These are phyloP conservation scores for Marmota flaviventris DNA, from an alignment of 2,113 vertebrate species.

Conservation along the genomic window DNA sequence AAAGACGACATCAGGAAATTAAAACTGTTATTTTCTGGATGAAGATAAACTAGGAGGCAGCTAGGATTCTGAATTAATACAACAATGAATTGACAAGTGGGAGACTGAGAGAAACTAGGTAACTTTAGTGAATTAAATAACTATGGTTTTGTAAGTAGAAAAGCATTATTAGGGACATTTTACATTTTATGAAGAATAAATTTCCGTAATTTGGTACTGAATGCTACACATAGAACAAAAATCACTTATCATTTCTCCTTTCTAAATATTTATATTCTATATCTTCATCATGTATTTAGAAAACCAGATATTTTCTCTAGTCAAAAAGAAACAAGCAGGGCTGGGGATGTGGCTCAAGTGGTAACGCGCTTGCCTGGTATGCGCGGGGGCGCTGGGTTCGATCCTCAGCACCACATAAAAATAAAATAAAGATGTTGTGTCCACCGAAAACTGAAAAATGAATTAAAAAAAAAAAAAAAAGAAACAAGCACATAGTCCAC, in stretches of 20 bases:
- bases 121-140: not conserved
- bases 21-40: not conserved
- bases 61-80: not conserved
- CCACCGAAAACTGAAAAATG: too few species aligned
- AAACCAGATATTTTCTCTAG: conserved; percentile 25
- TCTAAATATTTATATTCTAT: conserved; percentile 43
- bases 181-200: not conserved
- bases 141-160: not conserved
- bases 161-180: conserved; percentile 34
- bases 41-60: not conserved
- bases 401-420: too few species aligned
- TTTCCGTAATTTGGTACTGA: conserved; percentile 48
- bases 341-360: too few species aligned
- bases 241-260: not conserved
- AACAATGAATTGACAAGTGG: not conserved
- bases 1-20: not conserved
- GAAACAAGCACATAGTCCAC: not conserved
- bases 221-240: conserved; percentile 35
- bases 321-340: conserved; percentile 6
- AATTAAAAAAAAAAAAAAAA: too few species aligned
- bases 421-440: too few species aligned
- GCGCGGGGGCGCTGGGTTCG: too few species aligned
- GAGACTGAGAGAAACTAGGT: not conserved
- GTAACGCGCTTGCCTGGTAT: too few species aligned
- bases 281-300: not conserved